phyloP scores from a whole-genome alignment of 2,888 invertebrate genomes.

The Geotrupes spiniger region DNA sequence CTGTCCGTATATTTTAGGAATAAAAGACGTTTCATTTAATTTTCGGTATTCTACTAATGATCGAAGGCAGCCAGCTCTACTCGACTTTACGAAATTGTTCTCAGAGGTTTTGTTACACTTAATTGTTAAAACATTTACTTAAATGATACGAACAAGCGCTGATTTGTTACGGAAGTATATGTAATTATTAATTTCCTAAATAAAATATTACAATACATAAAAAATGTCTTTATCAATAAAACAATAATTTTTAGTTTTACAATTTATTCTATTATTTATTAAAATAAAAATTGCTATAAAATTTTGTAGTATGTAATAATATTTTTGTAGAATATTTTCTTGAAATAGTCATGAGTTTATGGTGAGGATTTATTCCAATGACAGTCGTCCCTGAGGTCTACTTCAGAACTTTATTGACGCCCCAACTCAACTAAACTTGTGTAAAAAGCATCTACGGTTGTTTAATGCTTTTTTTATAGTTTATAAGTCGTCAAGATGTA shows the following conservation, averaged over 20 bases:
- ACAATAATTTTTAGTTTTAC: too few species aligned
- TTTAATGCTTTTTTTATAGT: constrained; percentile 44
- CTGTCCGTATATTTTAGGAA: constrained; percentile 36
- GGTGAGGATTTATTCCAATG: constrained; percentile 43
- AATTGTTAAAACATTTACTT: too few species aligned
- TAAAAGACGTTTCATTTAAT: constrained; percentile 40
- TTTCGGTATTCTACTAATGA: constrained; percentile 11
- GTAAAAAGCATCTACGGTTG: constrained; percentile 43
- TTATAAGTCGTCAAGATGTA: constrained; percentile 33
- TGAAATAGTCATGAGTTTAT: constrained; percentile 42
- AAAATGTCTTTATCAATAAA: too few species aligned
- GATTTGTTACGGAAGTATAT: too few species aligned
- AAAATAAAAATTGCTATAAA: constrained; percentile 7
- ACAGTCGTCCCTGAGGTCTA: constrained; percentile 45
- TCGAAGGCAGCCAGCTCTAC: too few species aligned
- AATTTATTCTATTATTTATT: too few species aligned
- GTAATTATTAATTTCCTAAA: too few species aligned
- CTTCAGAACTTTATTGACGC: constrained; percentile 48
- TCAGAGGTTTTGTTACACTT: too few species aligned
- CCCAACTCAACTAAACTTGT: constrained; percentile 43
- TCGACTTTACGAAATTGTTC: too few species aligned
- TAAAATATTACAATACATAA: too few species aligned
- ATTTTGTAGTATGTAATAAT: constrained; percentile 8
- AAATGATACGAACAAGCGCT: too few species aligned
- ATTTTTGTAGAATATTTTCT: constrained; percentile 24